A percentile compares a stretch with the other conserved stretches of the same genome.
Evolutionary conservation across 2,797 vertebrate species (phyloP).

Genomic region (Crenuchus spilurus): DNA sequence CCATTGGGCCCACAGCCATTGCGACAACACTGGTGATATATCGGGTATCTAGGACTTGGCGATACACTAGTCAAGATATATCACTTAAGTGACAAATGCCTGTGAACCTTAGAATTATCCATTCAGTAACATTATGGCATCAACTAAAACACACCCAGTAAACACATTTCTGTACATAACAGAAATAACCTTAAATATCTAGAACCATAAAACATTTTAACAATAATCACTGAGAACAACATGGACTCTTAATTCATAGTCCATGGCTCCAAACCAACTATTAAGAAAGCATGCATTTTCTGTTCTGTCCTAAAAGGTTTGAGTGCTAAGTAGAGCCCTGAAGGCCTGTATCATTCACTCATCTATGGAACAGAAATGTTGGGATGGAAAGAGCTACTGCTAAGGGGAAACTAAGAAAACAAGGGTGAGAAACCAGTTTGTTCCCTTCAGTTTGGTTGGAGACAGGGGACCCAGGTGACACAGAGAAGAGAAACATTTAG

Average conservation of each 20-base stretch:
- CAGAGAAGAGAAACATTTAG: conserved; percentile 63
- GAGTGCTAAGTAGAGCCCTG: background rate
- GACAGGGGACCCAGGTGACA: conserved; percentile 63
- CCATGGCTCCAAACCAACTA: conserved; percentile 22
- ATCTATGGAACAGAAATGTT: background rate
- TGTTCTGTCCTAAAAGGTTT: background rate
- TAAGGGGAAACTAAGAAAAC: conserved; percentile 49
- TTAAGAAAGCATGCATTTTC: conserved; percentile 27
- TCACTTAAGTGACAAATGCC: conserved; percentile 52
- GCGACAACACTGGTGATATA: conserved; percentile 56
- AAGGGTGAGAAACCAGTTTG: conserved; percentile 58
- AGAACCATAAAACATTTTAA: conserved; percentile 1
- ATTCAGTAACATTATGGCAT: conserved; percentile 14
- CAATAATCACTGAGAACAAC: conserved; percentile 8
- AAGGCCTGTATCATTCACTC: conserved; percentile 25
- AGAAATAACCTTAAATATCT: conserved; percentile 43
- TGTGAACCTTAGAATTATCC: conserved; percentile 29
- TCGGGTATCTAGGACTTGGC: conserved; percentile 57
- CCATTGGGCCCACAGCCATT: conserved; percentile 41
- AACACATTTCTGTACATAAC: conserved; percentile 32
- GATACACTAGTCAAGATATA: conserved; percentile 57
- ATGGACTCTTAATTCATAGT: conserved; percentile 2
- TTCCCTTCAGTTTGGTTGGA: conserved; percentile 70
- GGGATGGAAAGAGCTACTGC: conserved; percentile 23
- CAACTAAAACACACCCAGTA: conserved; percentile 34